Conservation (phyloP, 2,888 invertebrate species). For the Aleiodes alternator region DNA sequence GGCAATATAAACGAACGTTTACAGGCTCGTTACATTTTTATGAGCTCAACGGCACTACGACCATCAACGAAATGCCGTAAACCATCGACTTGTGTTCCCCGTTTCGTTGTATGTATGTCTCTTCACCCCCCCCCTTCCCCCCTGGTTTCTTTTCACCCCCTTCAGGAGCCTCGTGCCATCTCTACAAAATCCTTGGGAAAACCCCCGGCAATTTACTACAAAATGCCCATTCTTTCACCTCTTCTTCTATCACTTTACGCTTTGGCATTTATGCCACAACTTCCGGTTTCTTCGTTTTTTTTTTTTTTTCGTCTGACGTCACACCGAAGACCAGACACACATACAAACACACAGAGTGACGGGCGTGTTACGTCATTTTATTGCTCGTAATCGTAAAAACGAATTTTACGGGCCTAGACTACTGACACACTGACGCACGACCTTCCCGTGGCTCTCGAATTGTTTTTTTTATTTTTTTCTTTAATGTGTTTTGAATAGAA, state of each 20-base stretch:
- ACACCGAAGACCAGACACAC: conserved; percentile 53
- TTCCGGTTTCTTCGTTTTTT: conserved; percentile 58
- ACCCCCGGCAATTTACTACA: conserved; percentile 53
- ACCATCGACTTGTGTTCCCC: conserved; percentile 65
- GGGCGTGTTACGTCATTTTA: conserved; percentile 74
- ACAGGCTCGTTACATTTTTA: conserved; percentile 76
- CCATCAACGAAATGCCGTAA: conserved; percentile 75
- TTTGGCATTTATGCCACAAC: conserved; percentile 67
- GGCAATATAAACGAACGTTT: conserved; percentile 76
- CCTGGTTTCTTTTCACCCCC: conserved; percentile 4
- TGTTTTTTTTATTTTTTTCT: no score
- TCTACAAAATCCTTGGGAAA: not conserved
- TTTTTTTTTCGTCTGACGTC: conserved; percentile 65
- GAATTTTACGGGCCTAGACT: conserved; percentile 69
- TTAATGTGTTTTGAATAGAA: no score
- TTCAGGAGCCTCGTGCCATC: not conserved
- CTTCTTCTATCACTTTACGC: conserved; percentile 58
- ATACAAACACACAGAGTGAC: conserved; percentile 9
- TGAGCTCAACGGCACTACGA: conserved; percentile 73
- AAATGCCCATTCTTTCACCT: conserved; percentile 50
- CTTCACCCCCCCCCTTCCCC: conserved; percentile 48
- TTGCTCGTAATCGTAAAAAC: conserved; percentile 74
- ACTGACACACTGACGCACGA: conserved; percentile 57
- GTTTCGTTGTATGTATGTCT: conserved; percentile 7
- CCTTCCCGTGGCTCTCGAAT: conserved; percentile 38